Conservation (phyloP, 2,113 vertebrate species). For the Chrysochloris asiatica region DNA sequence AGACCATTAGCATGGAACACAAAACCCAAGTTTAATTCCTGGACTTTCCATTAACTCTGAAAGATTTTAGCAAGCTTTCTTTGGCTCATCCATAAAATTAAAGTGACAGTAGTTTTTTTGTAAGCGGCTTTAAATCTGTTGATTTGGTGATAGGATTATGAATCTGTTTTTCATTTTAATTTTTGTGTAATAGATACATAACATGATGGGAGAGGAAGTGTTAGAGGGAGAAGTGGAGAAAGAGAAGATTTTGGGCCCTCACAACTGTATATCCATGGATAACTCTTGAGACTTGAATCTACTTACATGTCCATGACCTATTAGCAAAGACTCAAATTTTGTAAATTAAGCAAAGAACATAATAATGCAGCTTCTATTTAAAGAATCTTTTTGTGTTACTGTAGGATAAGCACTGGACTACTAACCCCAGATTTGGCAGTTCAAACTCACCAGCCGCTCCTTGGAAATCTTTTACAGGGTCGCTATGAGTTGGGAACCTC, state of each 20-base stretch:
- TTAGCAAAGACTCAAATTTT: slow-evolving; percentile 31
- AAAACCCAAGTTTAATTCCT: slow-evolving; percentile 50
- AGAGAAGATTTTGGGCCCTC: background rate
- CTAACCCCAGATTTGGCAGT: too few species aligned
- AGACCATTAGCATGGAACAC: background rate
- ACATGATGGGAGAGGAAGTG: background rate
- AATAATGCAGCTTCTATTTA: slow-evolving; percentile 28
- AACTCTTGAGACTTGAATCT: slow-evolving; percentile 48
- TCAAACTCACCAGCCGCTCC: too few species aligned
- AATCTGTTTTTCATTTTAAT: slow-evolving; percentile 57
- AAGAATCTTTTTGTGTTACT: too few species aligned
- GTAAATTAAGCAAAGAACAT: slow-evolving; percentile 24
- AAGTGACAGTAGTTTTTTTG: slow-evolving; percentile 46
- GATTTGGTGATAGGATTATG: slow-evolving; percentile 47
- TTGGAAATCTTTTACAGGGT: too few species aligned
- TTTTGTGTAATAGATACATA: slow-evolving; percentile 62
- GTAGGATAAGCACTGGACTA: too few species aligned
- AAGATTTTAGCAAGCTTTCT: slow-evolving; percentile 42
- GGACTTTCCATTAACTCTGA: slow-evolving; percentile 38
- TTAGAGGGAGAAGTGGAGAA: background rate
- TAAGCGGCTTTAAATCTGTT: slow-evolving; percentile 31
- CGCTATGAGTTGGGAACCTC: too few species aligned
- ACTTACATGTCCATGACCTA: slow-evolving; percentile 22
- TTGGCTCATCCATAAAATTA: slow-evolving; percentile 61
- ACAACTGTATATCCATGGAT: background rate